A percentile compares a stretch with the other conserved stretches of the same genome.
Conservation (phyloP, 64 coral and sea anemone genomes). For the Stichodactyla helianthus region DNA sequence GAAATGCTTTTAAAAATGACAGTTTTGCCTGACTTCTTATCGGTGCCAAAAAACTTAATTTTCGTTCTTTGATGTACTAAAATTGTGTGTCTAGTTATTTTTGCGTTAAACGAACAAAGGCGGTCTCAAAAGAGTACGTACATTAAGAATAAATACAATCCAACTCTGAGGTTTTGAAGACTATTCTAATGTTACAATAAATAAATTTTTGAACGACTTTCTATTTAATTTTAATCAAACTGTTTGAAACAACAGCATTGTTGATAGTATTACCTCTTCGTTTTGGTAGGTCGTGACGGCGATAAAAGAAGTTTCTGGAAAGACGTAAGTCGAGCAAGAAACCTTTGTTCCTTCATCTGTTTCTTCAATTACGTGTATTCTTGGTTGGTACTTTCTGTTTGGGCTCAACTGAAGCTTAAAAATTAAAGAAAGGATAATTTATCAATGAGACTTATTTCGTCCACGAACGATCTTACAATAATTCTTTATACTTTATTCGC, state of each 20-base stretch:
- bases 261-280: conserved; percentile 57
- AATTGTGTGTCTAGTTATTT: too few relatives aligned
- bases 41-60: too few relatives aligned
- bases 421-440: not conserved
- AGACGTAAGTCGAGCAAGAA: conserved; percentile 78
- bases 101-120: too few relatives aligned
- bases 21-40: too few relatives aligned
- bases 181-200: not conserved
- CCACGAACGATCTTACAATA: not conserved
- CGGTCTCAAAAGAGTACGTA: too few relatives aligned
- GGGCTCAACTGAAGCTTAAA: conserved; percentile 79
- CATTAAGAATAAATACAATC: not conserved
- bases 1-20: too few relatives aligned
- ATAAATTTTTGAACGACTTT: not conserved
- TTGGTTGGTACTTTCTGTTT: conserved; percentile 87
- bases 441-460: not conserved
- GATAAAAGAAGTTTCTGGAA: conserved; percentile 89
- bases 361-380: conserved; percentile 84
- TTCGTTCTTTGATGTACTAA: too few relatives aligned
- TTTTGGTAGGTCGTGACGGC: conserved; percentile 92
- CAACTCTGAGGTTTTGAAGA: not conserved
- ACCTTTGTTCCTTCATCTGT: conserved; percentile 77
- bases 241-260: not conserved
- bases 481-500: not conserved
- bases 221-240: conserved; percentile 19